Evolutionary conservation across 2,113 vertebrate species (phyloP).

Genomic region (Puffinus mauretanicus): DNA sequence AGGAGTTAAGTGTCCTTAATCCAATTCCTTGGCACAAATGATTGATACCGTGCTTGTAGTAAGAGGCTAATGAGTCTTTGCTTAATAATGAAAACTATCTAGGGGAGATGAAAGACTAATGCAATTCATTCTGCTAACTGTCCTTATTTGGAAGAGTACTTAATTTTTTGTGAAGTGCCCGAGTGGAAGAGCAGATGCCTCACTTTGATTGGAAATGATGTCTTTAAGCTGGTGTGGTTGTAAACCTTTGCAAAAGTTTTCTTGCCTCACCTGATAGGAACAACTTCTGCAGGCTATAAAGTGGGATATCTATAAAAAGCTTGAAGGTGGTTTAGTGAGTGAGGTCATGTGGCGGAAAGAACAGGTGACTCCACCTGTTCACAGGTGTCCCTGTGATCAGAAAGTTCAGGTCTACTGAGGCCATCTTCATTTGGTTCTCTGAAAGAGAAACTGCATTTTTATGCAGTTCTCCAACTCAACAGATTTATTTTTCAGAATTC

Average conservation of each 20-base stretch:
- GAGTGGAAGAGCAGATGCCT: neutral
- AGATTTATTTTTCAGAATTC: neutral
- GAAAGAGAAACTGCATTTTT: neutral
- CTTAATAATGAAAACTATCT: constrained; percentile 42
- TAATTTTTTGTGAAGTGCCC: neutral
- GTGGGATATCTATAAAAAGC: neutral
- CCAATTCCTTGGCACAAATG: neutral
- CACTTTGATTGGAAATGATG: neutral
- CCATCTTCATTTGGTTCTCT: neutral
- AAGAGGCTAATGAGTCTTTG: constrained; percentile 45
- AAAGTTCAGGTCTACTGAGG: neutral
- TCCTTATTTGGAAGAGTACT: neutral
- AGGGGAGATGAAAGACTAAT: constrained; percentile 24
- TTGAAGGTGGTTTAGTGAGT: neutral
- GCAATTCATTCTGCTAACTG: constrained; percentile 18
- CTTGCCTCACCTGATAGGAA: neutral
- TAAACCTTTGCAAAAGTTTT: neutral
- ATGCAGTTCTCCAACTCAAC: neutral
- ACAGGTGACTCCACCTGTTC: neutral
- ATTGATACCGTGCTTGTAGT: neutral
- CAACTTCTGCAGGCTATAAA: neutral
- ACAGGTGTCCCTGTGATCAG: neutral
- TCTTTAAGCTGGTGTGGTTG: neutral
- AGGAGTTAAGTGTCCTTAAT: constrained; percentile 12
- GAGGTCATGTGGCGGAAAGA: neutral